A percentile compares a stretch with the other conserved stretches of the same genome.
These are phyloP conservation scores for Oryzias curvinotus DNA, from an alignment of 2,113 vertebrate genomes.

Conservation along the genomic window DNA sequence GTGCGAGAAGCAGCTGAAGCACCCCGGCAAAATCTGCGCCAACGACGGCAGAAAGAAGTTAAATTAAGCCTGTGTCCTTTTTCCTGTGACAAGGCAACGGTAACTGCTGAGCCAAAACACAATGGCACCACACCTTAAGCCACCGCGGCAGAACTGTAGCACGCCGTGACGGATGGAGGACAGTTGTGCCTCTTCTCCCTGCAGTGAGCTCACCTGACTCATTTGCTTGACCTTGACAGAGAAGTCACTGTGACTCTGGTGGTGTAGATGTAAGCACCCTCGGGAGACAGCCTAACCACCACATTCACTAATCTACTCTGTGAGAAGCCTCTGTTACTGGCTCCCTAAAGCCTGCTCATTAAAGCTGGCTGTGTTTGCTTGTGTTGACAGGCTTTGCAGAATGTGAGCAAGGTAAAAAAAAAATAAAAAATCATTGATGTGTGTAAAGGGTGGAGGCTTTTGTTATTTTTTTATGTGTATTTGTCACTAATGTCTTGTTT, in stretches of 20 bases:
- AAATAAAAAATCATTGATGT: slow-evolving; percentile 20
- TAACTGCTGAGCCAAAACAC: slow-evolving; percentile 29
- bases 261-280: slow-evolving; percentile 56
- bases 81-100: slow-evolving; percentile 29
- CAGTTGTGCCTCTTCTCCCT: slow-evolving; percentile 31
- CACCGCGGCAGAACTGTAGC: slow-evolving; percentile 41
- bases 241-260: slow-evolving; percentile 53
- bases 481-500: slow-evolving; percentile 24
- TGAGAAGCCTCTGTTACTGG: slow-evolving; percentile 18
- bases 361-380: slow-evolving; percentile 42
- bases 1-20: slow-evolving; percentile 5
- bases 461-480: slow-evolving; percentile 3
- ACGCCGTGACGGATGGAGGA: slow-evolving; percentile 53
- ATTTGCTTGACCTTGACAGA: slow-evolving; percentile 72
- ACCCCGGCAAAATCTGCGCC: slow-evolving; percentile 1
- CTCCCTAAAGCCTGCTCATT: slow-evolving; percentile 54
- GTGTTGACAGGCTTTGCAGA: slow-evolving; percentile 40
- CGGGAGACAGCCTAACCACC: slow-evolving; percentile 44
- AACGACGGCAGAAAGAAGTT: slow-evolving; percentile 13
- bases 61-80: slow-evolving; percentile 50
- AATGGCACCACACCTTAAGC: slow-evolving; percentile 36
- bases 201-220: slow-evolving; percentile 66
- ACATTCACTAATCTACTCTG: slow-evolving; percentile 38
- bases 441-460: slow-evolving; percentile 28
- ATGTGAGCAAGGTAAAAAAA: slow-evolving; percentile 36